phyloP scores from a whole-genome alignment of 2,888 invertebrate genomes.

The Julus scanicus region DNA sequence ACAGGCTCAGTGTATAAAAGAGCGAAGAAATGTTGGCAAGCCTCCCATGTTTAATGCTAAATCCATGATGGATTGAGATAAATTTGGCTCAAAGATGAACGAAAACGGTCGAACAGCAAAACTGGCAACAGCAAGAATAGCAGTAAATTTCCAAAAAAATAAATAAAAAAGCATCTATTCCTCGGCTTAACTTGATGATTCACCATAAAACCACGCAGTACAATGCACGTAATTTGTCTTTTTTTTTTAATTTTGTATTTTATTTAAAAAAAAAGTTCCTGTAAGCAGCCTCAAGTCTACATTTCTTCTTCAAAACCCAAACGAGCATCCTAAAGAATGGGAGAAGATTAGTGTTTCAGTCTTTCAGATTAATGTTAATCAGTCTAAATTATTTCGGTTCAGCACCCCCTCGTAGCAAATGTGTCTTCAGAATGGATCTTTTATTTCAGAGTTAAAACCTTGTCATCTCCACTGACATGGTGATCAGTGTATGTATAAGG shows the following conservation, averaged over 20 bases:
- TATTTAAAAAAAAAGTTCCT: neutral
- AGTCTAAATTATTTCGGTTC: too few species aligned
- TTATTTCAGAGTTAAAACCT: too few species aligned
- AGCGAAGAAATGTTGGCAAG: slow-evolving; percentile 33
- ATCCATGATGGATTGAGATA: slow-evolving; percentile 10
- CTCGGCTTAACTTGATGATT: neutral
- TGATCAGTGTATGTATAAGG: too few species aligned
- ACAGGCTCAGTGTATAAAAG: neutral
- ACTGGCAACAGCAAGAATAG: neutral
- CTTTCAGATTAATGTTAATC: too few species aligned
- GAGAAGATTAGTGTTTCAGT: too few species aligned
- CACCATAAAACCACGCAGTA: neutral
- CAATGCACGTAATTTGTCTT: neutral
- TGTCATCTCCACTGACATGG: too few species aligned
- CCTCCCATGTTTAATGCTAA: slow-evolving; percentile 33
- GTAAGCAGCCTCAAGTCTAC: neutral
- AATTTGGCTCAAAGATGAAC: neutral
- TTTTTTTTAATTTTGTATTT: too few species aligned
- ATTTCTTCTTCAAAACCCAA: neutral
- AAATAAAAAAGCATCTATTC: neutral
- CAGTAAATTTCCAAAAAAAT: neutral
- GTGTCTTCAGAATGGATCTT: too few species aligned
- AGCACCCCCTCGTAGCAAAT: too few species aligned
- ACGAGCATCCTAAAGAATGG: too few species aligned
- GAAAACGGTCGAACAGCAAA: neutral